Conservation (phyloP, 2,797 vertebrate genomes). For the Sebastiscus tertius region DNA sequence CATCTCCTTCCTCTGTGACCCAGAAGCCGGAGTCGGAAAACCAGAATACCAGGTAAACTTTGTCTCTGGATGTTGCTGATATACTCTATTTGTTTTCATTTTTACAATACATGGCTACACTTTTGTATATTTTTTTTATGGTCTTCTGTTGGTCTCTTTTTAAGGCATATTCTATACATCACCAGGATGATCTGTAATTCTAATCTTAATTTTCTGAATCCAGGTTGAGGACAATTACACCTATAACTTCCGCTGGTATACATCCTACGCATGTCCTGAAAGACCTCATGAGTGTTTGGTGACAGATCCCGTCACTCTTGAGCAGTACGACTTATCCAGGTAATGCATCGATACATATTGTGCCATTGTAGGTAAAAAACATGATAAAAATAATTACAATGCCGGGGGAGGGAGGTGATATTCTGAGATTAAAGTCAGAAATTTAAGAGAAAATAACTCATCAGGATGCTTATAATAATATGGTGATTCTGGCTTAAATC, state of each 20-base stretch:
- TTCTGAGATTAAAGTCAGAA: too few relatives aligned
- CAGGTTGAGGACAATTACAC: constrained; percentile 91
- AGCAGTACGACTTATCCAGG: constrained; percentile 97
- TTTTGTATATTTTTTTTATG: neutral
- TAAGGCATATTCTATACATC: neutral
- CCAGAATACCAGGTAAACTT: constrained; percentile 91
- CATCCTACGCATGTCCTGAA: constrained; percentile 92
- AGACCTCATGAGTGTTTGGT: constrained; percentile 91
- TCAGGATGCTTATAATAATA: too few relatives aligned
- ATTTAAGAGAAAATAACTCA: too few relatives aligned
- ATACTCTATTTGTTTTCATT: neutral
- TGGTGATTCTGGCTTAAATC: neutral
- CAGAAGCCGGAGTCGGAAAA: constrained; percentile 82
- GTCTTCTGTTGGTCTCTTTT: neutral
- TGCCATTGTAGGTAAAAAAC: neutral
- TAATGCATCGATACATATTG: constrained; percentile 45
- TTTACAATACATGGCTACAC: neutral
- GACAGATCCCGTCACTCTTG: constrained; percentile 85
- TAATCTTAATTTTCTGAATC: neutral
- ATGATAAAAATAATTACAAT: neutral
- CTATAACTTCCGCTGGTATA: constrained; percentile 97
- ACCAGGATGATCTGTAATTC: neutral
- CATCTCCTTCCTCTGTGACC: constrained; percentile 95
- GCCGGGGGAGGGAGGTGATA: neutral
- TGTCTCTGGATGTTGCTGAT: neutral